Evolutionary conservation across 1,140 invertebrate species (phyloP).

Genomic region (Streblospio benedicti): DNA sequence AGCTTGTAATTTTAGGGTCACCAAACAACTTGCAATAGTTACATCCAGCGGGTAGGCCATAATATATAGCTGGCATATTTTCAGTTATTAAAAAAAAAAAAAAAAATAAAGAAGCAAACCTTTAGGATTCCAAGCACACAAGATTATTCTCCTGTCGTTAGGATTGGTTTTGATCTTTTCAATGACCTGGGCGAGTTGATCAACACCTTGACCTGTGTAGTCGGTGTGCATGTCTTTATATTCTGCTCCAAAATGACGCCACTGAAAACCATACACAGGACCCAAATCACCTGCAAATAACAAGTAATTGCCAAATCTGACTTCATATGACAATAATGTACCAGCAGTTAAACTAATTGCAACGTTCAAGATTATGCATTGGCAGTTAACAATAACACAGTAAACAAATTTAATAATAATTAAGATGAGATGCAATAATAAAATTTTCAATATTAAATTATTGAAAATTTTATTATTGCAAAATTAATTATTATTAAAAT

Average conservation of each 20-base stretch:
- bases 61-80: not conserved
- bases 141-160: constrained; percentile 75
- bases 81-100: not conserved
- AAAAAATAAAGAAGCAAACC: not conserved
- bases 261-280: constrained; percentile 98
- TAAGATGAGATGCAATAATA: too few relatives aligned
- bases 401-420: too few relatives aligned
- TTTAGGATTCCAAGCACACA: constrained; percentile 91
- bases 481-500: too few relatives aligned
- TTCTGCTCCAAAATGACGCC: constrained; percentile 93
- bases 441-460: too few relatives aligned
- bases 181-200: constrained; percentile 72
- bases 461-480: too few relatives aligned
- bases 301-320: too few relatives aligned
- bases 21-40: too few relatives aligned
- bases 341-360: constrained; percentile 5
- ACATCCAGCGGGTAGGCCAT: too few relatives aligned
- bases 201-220: constrained; percentile 77
- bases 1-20: too few relatives aligned
- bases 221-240: constrained; percentile 78
- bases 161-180: constrained; percentile 73
- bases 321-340: not conserved
- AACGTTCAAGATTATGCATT: too few relatives aligned
- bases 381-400: too few relatives aligned
- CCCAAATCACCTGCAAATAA: constrained; percentile 74